These are phyloP conservation scores for Mobula birostris DNA, from an alignment of 2,113 vertebrate species.

Conservation along the genomic window DNA sequence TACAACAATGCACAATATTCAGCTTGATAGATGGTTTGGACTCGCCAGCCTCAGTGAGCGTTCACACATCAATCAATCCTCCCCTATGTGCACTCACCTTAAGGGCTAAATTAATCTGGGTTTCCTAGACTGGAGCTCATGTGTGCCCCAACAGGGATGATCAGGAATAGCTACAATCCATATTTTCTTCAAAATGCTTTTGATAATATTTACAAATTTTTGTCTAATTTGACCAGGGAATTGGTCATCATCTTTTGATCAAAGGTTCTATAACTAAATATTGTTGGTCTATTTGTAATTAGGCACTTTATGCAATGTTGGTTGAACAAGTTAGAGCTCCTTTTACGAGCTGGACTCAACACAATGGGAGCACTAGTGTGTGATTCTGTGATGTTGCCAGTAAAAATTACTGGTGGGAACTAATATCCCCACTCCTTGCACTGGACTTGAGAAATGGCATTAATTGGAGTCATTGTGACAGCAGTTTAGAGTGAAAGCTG, in stretches of 20 bases:
- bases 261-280: not conserved
- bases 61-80: too few species aligned
- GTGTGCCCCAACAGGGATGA: not conserved
- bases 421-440: not conserved
- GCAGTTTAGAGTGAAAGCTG: not conserved
- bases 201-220: not conserved
- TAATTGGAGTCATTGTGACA: not conserved
- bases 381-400: not conserved
- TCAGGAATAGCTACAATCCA: not conserved
- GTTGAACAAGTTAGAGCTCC: not conserved
- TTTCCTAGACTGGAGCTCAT: not conserved
- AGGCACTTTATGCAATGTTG: not conserved
- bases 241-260: not conserved
- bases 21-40: too few species aligned
- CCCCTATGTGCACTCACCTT: too few species aligned
- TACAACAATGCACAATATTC: too few species aligned
- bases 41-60: too few species aligned
- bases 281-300: not conserved
- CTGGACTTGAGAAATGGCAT: not conserved
- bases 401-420: not conserved
- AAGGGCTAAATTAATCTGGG: not conserved
- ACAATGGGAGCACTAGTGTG: not conserved
- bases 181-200: not conserved
- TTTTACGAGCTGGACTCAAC: not conserved
- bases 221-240: not conserved